phyloP scores from a whole-genome alignment of 2,888 invertebrate genomes.

The Chironomus riparius region DNA sequence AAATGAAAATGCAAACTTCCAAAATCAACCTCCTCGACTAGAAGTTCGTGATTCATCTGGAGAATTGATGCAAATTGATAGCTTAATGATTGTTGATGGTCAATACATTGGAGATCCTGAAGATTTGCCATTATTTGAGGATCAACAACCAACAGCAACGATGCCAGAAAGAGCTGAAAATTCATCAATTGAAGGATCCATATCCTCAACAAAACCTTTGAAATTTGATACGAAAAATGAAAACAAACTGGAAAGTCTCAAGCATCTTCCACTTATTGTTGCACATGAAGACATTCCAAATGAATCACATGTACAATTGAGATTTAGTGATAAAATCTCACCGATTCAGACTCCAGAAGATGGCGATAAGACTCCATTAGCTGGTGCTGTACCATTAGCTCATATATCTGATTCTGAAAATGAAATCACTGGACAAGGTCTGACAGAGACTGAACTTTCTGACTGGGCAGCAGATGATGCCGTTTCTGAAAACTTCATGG shows the following conservation, averaged over 20 bases:
- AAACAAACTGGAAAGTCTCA: slow-evolving; percentile 41
- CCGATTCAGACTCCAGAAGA: background rate
- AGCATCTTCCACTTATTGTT: slow-evolving; percentile 39
- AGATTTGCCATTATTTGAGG: slow-evolving; percentile 39
- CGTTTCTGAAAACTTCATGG: slow-evolving; percentile 65
- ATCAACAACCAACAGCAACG: background rate
- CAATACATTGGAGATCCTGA: slow-evolving; percentile 43
- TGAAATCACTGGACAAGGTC: slow-evolving; percentile 55
- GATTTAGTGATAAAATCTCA: slow-evolving; percentile 6
- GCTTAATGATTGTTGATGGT: slow-evolving; percentile 47
- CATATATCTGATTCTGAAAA: slow-evolving; percentile 58
- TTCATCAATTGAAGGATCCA: slow-evolving; percentile 30
- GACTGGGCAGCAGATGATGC: slow-evolving; percentile 81
- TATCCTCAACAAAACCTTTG: slow-evolving; percentile 34
- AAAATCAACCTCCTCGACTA: slow-evolving; percentile 51
- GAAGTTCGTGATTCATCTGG: slow-evolving; percentile 66
- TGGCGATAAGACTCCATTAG: slow-evolving; percentile 19
- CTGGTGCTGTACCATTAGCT: slow-evolving; percentile 29
- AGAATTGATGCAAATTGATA: slow-evolving; percentile 54
- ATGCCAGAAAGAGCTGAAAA: background rate
- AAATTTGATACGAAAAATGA: slow-evolving; percentile 42
- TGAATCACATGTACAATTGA: background rate
- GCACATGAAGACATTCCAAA: slow-evolving; percentile 30
- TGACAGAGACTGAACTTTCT: slow-evolving; percentile 80
- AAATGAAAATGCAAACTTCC: slow-evolving; percentile 30